Conservation (phyloP, 2,113 vertebrate genomes). For the Gavialis gangeticus region DNA sequence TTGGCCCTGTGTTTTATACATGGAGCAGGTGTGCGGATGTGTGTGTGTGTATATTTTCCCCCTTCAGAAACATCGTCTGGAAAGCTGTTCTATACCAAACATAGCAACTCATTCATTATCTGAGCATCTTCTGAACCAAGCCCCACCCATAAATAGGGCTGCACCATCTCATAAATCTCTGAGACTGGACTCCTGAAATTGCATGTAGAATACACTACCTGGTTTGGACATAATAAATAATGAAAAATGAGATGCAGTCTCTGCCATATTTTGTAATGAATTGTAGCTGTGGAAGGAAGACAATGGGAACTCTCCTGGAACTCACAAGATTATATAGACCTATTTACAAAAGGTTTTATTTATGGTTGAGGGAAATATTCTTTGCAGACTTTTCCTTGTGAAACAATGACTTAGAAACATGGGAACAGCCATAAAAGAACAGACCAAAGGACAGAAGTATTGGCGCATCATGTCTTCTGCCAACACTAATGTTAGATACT, state of each 20-base stretch:
- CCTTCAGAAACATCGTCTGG: not conserved
- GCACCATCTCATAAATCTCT: conserved; percentile 66
- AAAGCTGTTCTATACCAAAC: conserved; percentile 30
- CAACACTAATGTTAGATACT: not conserved
- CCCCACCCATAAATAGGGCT: conserved; percentile 67
- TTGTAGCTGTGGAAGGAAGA: conserved; percentile 42
- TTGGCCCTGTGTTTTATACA: not conserved
- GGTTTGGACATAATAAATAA: conserved; percentile 61
- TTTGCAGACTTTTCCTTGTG: conserved; percentile 6
- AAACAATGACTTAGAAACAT: not conserved
- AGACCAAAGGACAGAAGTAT: not conserved
- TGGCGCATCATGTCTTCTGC: not conserved
- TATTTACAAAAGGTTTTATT: conserved; percentile 10
- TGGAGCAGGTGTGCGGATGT: not conserved
- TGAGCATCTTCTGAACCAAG: conserved; percentile 44
- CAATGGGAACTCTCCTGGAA: conserved; percentile 44
- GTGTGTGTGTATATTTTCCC: not conserved
- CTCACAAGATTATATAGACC: conserved; percentile 31
- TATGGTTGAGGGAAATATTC: conserved; percentile 8
- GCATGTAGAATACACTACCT: conserved; percentile 30
- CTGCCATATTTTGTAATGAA: conserved; percentile 64
- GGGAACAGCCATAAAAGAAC: not conserved
- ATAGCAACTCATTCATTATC: conserved; percentile 57
- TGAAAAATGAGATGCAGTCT: conserved; percentile 58
- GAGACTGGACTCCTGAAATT: conserved; percentile 22